Conservation (phyloP, 2,797 vertebrate species). For the Sandelia bainsii region DNA sequence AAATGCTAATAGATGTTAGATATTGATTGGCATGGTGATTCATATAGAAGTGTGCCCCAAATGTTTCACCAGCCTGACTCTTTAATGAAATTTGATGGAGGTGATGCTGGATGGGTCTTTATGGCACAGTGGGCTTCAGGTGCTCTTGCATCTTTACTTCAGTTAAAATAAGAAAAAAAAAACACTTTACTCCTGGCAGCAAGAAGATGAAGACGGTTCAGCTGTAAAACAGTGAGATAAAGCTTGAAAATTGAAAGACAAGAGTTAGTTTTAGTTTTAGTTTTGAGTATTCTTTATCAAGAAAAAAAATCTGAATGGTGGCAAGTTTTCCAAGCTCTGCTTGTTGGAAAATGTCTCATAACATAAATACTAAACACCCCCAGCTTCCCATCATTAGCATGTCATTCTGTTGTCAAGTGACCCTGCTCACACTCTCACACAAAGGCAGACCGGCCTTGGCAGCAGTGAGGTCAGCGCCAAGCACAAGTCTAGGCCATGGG, state of each 20-base stretch:
- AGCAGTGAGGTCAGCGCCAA: slow-evolving; percentile 66
- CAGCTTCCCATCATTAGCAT: slow-evolving; percentile 63
- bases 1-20: slow-evolving; percentile 85
- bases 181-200: slow-evolving; percentile 14
- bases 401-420: slow-evolving; percentile 61
- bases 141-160: slow-evolving; percentile 43
- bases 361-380: slow-evolving; percentile 52
- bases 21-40: slow-evolving; percentile 83
- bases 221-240: neutral
- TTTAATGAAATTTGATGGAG: slow-evolving; percentile 58
- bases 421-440: slow-evolving; percentile 54
- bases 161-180: slow-evolving; percentile 3
- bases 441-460: slow-evolving; percentile 61
- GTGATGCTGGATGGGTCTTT: slow-evolving; percentile 46
- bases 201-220: slow-evolving; percentile 17
- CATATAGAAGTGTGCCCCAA: slow-evolving; percentile 65
- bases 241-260: neutral
- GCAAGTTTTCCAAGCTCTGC: neutral
- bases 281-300: neutral
- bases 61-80: slow-evolving; percentile 70
- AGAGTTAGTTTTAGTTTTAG: neutral
- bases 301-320: neutral
- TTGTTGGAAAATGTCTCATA: slow-evolving; percentile 26
- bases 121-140: slow-evolving; percentile 23
- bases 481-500: slow-evolving; percentile 62